Conservation (phyloP, 2,797 vertebrate genomes). For the Neosilurus hyrtlii region DNA sequence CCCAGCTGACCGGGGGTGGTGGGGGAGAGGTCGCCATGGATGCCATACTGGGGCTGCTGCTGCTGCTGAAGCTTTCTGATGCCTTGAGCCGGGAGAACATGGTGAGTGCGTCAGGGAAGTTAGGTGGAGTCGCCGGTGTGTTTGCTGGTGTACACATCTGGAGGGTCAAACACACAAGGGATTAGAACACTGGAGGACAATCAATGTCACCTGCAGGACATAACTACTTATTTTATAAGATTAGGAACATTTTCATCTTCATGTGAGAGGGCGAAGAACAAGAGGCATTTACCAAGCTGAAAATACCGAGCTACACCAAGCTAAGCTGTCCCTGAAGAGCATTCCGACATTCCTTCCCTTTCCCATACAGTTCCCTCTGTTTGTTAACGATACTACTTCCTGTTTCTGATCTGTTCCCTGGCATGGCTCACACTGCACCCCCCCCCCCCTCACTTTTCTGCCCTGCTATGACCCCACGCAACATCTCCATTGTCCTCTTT, state of each 20-base stretch:
- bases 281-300: neutral
- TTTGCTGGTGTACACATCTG: constrained; percentile 99
- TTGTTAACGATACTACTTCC: constrained; percentile 53
- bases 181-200: constrained; percentile 24
- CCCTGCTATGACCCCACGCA: constrained; percentile 27
- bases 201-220: neutral
- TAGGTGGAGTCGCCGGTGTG: constrained; percentile 94
- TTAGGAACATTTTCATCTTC: neutral
- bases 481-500: constrained; percentile 49
- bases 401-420: constrained; percentile 50
- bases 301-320: constrained; percentile 15
- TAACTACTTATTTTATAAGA: neutral
- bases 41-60: constrained; percentile 80
- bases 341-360: constrained; percentile 55
- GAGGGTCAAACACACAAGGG: constrained; percentile 20
- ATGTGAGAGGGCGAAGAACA: neutral
- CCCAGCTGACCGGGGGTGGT: constrained; percentile 75
- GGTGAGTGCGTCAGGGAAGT: constrained; percentile 92
- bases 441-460: constrained; percentile 12
- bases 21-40: constrained; percentile 87
- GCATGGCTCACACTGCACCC: constrained; percentile 25
- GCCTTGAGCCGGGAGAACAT: constrained; percentile 98
- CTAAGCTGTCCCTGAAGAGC: constrained; percentile 50
- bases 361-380: constrained; percentile 49
- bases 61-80: constrained; percentile 89